Base-by-base conservation (phyloP, 2,888 invertebrate genomes). In the Aromia moschata region DNA sequence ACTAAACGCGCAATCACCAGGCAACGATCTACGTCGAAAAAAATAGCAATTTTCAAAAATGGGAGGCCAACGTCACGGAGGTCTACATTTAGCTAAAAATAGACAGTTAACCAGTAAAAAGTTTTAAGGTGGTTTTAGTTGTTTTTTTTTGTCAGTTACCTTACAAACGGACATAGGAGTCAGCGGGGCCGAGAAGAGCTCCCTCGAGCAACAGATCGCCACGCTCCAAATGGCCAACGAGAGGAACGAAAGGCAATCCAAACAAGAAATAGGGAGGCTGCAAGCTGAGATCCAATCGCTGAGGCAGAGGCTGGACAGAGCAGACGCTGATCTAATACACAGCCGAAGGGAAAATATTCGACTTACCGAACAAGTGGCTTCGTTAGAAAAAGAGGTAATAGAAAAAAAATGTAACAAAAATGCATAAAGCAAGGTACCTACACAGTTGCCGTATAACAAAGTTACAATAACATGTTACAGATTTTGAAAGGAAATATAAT, bases 261-360 rank as follows among this genome's bases (percentile, higher is more conserved):
- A 90, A 62, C 92, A 93, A 57, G 93, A 94, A 71, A 83, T 87
- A 9, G 87, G 86, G 25, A 84, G 93, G 1, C 82, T 92, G 2
- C 91, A 90, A 69, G 89, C 91, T 0, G 93, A 93, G 80, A 88
- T 89, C 33, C 86, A 87, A 64, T 91, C 91, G 2, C 80, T 92
- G 47, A 83, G 91, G 20, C 92, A 92, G 76, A 84, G 91, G 17
- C 74, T 93, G 69, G 93, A 93, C 75, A 83, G 93, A 52, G 89
- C 91, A 11, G 93, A 94, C 77, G 90, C 90, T 0, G 93, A 93
- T 74, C 75, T 93, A 60, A 85, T 93, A 25, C 92, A 93, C 71
- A 89, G 91, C 12, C 86, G 92, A 41, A 85, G 93, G 7, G 92
- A 93, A 76, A 92, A 93, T 71, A 81, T 93, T 30, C 86, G 92